phyloP scores from a whole-genome alignment of 2,797 vertebrate species.

The Oophaga sylvatica region DNA sequence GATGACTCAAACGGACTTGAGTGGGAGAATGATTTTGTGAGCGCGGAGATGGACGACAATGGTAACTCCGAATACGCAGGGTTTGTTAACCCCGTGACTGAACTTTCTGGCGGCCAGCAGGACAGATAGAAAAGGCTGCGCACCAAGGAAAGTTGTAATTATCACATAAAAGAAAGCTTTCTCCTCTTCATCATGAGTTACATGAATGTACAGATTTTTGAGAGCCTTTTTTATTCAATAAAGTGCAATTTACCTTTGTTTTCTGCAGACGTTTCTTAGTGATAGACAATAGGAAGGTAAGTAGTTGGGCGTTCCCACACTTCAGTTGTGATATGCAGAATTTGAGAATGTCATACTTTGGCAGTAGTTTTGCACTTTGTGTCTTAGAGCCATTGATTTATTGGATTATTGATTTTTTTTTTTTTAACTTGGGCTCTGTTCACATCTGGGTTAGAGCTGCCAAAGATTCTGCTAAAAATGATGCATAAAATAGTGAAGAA shows the following conservation, averaged over 20 bases:
- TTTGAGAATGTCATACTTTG: conserved; percentile 64
- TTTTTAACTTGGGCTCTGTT: background rate
- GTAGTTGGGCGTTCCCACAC: conserved; percentile 64
- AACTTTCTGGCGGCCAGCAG: conserved; percentile 76
- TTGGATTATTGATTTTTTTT: conserved; percentile 2
- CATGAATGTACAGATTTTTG: conserved; percentile 58
- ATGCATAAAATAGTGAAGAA: too few species aligned
- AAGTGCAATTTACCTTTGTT: conserved; percentile 78
- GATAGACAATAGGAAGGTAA: conserved; percentile 59
- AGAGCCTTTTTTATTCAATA: conserved; percentile 52
- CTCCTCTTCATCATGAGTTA: conserved; percentile 11
- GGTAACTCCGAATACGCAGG: conserved; percentile 86
- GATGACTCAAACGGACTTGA: conserved; percentile 92
- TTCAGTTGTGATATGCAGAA: conserved; percentile 69
- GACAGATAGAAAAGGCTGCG: conserved; percentile 72
- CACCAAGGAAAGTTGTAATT: background rate
- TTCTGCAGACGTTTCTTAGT: conserved; percentile 69
- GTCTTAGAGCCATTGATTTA: conserved; percentile 47
- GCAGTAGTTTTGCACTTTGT: conserved; percentile 63
- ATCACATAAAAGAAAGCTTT: conserved; percentile 61
- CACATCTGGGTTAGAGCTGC: too few species aligned
- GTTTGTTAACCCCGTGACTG: conserved; percentile 89
- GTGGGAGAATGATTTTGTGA: conserved; percentile 97
- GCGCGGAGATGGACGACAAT: conserved; percentile 83
- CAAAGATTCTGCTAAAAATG: too few species aligned